Evolutionary conservation across 1,140 invertebrate genomes (phyloP).

Genomic region (Drosophila erecta): DNA sequence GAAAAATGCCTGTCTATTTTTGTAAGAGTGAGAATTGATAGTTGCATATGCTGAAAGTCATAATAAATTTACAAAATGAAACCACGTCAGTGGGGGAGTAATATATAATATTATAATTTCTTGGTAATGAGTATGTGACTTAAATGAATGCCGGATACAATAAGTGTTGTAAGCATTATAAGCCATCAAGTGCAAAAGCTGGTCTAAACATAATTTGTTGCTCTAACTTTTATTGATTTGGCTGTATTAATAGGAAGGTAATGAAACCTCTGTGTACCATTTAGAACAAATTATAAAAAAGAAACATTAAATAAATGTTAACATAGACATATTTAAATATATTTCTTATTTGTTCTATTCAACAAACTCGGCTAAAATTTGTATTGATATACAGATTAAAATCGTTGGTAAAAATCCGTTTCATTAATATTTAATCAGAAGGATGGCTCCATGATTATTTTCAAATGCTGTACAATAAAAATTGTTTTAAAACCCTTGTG

Average conservation of each 20-base stretch:
- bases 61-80: background rate
- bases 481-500: too few species aligned
- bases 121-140: slow-evolving; percentile 2
- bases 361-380: too few species aligned
- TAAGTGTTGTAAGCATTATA: slow-evolving; percentile 45
- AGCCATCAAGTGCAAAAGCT: slow-evolving; percentile 38
- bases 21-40: slow-evolving; percentile 30
- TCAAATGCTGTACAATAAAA: too few species aligned
- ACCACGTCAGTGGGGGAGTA: background rate
- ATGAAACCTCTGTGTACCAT: slow-evolving; percentile 1
- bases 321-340: slow-evolving; percentile 24
- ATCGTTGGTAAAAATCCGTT: too few species aligned
- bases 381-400: too few species aligned
- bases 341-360: too few species aligned
- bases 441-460: too few species aligned
- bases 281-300: slow-evolving; percentile 22
- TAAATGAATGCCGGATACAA: slow-evolving; percentile 1
- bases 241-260: slow-evolving; percentile 1
- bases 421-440: too few species aligned
- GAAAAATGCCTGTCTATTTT: slow-evolving; percentile 30
- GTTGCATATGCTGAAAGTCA: background rate
- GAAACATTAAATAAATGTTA: slow-evolving; percentile 39
- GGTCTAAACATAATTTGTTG: slow-evolving; percentile 35
- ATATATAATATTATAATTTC: background rate
- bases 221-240: slow-evolving; percentile 12